phyloP scores from a whole-genome alignment of 2,888 invertebrate species.

The Dermolepida albohirtum region DNA sequence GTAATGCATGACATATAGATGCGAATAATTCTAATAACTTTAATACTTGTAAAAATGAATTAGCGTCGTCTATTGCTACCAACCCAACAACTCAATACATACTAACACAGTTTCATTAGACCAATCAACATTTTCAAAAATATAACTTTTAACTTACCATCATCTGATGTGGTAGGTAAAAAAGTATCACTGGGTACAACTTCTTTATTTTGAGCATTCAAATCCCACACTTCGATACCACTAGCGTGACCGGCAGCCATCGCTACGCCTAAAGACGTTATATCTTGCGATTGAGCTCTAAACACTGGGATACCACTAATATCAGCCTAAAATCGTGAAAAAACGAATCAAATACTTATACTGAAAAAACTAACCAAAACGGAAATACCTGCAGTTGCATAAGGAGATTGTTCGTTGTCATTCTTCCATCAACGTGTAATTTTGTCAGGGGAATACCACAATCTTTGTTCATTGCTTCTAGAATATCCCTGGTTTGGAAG shows the following conservation, averaged over 20 bases:
- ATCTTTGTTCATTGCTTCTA: constrained; percentile 95
- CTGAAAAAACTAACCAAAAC: background rate
- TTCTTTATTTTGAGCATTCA: constrained; percentile 71
- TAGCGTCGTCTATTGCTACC: too few relatives aligned
- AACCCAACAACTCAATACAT: too few relatives aligned
- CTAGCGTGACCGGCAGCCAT: constrained; percentile 87
- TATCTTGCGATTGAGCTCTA: constrained; percentile 87
- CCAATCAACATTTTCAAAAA: too few relatives aligned
- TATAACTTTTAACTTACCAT: constrained; percentile 67
- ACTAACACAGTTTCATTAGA: too few relatives aligned
- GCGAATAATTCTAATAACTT: too few relatives aligned
- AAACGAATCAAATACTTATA: background rate
- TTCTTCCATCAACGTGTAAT: constrained; percentile 92
- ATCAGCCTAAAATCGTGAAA: constrained; percentile 73
- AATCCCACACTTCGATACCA: constrained; percentile 74
- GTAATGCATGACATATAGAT: too few relatives aligned
- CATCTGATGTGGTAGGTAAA: constrained; percentile 82
- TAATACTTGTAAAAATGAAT: too few relatives aligned
- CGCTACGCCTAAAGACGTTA: constrained; percentile 93
- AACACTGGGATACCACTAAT: constrained; percentile 91
- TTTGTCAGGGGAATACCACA: constrained; percentile 86
- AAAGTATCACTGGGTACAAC: constrained; percentile 80
- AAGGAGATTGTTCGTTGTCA: constrained; percentile 89
- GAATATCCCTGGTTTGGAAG: constrained; percentile 94
- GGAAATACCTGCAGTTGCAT: constrained; percentile 86